A percentile compares a stretch with the other conserved stretches of the same genome.
Conservation (phyloP, 2,888 invertebrate species). For the Podabrus alpinus region DNA sequence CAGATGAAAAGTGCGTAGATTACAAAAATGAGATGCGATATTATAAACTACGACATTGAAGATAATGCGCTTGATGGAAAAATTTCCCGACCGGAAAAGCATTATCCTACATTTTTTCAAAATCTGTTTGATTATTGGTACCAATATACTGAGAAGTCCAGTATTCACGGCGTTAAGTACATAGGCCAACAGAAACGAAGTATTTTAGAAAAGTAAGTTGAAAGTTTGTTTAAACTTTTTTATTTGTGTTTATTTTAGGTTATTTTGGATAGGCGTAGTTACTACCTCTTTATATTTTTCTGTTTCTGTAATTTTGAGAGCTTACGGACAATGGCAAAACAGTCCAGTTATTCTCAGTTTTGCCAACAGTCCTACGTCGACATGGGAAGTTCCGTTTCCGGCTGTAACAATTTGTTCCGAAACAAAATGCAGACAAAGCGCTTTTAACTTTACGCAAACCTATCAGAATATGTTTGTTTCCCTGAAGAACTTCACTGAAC, state of each 20-base stretch:
- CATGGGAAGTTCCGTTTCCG: conserved; percentile 64
- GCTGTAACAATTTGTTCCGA: conserved; percentile 54
- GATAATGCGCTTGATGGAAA: conserved; percentile 3
- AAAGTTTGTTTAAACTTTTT: conserved; percentile 62
- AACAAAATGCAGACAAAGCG: conserved; percentile 66
- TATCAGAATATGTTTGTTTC: conserved; percentile 53
- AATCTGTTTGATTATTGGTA: conserved; percentile 45
- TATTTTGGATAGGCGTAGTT: conserved; percentile 64
- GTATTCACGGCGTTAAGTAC: conserved; percentile 52
- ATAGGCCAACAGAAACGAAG: conserved; percentile 50
- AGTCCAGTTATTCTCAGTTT: conserved; percentile 78
- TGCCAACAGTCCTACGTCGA: conserved; percentile 72
- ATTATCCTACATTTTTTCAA: conserved; percentile 44
- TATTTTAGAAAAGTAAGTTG: conserved; percentile 49
- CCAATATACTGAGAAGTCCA: conserved; percentile 47
- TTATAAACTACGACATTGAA: neutral
- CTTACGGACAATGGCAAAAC: conserved; percentile 73
- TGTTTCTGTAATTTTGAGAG: conserved; percentile 63
- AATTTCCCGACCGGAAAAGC: conserved; percentile 29
- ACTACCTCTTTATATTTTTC: conserved; percentile 58
- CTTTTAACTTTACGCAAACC: conserved; percentile 67
- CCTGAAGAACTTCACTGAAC: conserved; percentile 55
- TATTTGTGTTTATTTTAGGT: conserved; percentile 66
- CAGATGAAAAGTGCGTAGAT: neutral
- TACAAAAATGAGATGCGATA: neutral